phyloP scores from a whole-genome alignment of 1,140 invertebrate species.

The Nasonia vitripennis region DNA sequence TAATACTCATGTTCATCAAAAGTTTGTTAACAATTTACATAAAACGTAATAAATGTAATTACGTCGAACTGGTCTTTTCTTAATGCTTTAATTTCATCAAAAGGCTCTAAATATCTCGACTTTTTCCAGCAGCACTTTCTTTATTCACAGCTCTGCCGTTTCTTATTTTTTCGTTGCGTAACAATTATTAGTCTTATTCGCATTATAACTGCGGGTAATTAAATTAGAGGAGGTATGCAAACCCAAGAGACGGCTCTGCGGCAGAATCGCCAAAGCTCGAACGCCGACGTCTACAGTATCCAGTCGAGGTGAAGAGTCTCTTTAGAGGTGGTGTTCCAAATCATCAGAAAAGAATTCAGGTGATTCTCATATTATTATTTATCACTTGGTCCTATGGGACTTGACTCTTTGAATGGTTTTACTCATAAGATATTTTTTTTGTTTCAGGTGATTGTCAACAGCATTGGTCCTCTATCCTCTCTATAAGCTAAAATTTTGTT shows the following conservation, averaged over 20 bases:
- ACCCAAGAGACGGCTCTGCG: background rate
- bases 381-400: background rate
- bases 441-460: slow-evolving; percentile 21
- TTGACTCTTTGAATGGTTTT: background rate
- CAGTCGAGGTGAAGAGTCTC: background rate
- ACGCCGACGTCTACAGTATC: too few species aligned
- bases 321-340: background rate
- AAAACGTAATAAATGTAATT: background rate
- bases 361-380: background rate
- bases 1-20: background rate
- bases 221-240: background rate
- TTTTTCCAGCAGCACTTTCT: background rate
- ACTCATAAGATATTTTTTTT: background rate
- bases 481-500: too few species aligned
- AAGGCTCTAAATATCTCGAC: background rate
- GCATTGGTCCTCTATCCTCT: background rate
- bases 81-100: background rate
- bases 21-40: background rate
- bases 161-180: background rate
- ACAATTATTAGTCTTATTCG: too few species aligned
- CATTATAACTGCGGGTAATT: background rate
- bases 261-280: background rate
- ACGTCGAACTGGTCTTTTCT: background rate
- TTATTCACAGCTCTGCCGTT: background rate
- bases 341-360: background rate